phyloP scores from a whole-genome alignment of 2,113 vertebrate genomes.

The Rana temporaria region DNA sequence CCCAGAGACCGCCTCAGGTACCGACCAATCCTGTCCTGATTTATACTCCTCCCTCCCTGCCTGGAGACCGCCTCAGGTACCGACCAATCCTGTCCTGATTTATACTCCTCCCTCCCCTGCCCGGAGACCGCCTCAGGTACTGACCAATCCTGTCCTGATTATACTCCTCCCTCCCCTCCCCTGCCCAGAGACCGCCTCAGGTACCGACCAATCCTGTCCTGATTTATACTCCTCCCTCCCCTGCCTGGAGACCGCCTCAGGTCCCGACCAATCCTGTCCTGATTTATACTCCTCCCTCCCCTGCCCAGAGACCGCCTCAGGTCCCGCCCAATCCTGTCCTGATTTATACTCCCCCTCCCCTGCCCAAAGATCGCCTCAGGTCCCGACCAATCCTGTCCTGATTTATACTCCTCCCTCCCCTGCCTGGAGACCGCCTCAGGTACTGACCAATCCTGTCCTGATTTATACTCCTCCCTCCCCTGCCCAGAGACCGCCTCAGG shows the following conservation, averaged over 20 bases:
- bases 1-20: constrained; percentile 65
- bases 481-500: constrained; percentile 65
- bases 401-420: too few species aligned
- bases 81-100: too few species aligned
- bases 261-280: constrained; percentile 44
- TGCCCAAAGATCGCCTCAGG: constrained; percentile 65
- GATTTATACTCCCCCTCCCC: too few species aligned
- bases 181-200: constrained; percentile 66
- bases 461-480: too few species aligned
- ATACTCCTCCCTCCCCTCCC: too few species aligned
- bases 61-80: constrained; percentile 64
- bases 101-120: constrained; percentile 69
- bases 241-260: constrained; percentile 66
- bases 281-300: too few species aligned
- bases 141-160: too few species aligned
- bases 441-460: too few species aligned
- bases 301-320: constrained; percentile 66
- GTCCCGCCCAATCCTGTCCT: constrained; percentile 43
- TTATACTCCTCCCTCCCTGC: too few species aligned
- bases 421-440: constrained; percentile 65
- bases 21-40: too few species aligned
- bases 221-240: too few species aligned
- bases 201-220: constrained; percentile 44
- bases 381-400: too few species aligned
- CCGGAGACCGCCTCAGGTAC: constrained; percentile 64